A percentile compares a stretch with the other conserved stretches of the same genome.
These are phyloP conservation scores for Papilio demoleus DNA, from an alignment of 2,888 invertebrate species.

Conservation along the genomic window DNA sequence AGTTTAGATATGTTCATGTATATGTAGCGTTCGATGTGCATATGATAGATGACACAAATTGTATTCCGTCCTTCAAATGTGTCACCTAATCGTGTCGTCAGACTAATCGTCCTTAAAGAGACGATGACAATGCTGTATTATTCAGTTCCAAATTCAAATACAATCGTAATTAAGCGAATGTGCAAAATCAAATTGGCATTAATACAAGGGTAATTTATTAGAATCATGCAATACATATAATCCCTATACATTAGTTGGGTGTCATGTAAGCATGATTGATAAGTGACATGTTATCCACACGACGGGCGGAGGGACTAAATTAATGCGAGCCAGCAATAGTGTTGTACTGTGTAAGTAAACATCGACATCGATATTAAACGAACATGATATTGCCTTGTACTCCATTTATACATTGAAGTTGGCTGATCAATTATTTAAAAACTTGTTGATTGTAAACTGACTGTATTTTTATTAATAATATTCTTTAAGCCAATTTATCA, in stretches of 20 bases:
- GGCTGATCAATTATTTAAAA: too few relatives aligned
- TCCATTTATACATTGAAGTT: constrained; percentile 4
- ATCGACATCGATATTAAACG: constrained; percentile 22
- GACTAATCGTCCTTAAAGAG: neutral
- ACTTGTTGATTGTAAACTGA: too few relatives aligned
- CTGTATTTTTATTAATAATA: neutral
- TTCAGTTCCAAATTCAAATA: constrained; percentile 3
- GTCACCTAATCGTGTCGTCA: too few relatives aligned
- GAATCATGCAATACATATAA: constrained; percentile 23
- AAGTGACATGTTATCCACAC: constrained; percentile 19
- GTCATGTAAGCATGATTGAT: constrained; percentile 34
- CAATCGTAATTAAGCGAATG: constrained; percentile 1
- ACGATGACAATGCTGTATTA: neutral
- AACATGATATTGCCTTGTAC: constrained; percentile 39
- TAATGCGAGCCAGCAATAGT: constrained; percentile 29
- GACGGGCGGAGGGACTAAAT: constrained; percentile 28
- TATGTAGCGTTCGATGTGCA: too few relatives aligned
- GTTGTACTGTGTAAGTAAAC: constrained; percentile 22
- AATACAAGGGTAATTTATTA: constrained; percentile 21
- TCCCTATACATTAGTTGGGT: constrained; percentile 26
- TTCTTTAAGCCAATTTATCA: too few relatives aligned
- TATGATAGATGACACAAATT: too few relatives aligned
- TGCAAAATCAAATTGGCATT: constrained; percentile 7
- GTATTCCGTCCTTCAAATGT: too few relatives aligned
- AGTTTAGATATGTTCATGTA: too few relatives aligned